These are phyloP conservation scores for Molanna angustata DNA, from an alignment of 2,888 invertebrate species.

Conservation along the genomic window DNA sequence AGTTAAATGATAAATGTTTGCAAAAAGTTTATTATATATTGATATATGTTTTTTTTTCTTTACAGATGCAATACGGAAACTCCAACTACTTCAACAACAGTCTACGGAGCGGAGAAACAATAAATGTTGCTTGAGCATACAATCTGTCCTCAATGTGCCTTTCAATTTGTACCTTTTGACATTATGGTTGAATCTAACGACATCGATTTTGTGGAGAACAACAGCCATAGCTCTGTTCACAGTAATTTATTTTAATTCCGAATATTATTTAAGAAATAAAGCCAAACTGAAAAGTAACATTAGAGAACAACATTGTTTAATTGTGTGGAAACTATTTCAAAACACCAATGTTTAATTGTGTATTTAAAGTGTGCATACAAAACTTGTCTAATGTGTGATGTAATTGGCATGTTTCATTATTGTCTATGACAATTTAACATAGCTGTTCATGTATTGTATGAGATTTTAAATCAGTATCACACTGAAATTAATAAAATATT, in stretches of 20 bases:
- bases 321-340: background rate
- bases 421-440: background rate
- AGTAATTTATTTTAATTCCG: conserved; percentile 6
- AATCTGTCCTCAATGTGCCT: conserved; percentile 5
- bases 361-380: background rate
- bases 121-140: conserved; percentile 27
- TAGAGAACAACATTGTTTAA: too few relatives aligned
- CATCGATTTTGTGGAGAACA: too few relatives aligned
- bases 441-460: background rate
- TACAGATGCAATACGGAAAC: conserved; percentile 25
- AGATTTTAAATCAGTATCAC: background rate
- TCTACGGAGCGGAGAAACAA: conserved; percentile 25
- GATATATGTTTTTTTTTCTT: conserved; percentile 8
- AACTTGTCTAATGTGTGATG: background rate
- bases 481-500: background rate
- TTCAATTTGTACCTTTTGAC: conserved; percentile 19
- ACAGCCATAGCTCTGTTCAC: too few relatives aligned
- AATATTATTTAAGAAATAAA: background rate
- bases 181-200: conserved; percentile 9
- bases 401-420: background rate
- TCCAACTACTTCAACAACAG: conserved; percentile 25
- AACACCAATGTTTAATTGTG: background rate
- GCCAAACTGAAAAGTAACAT: too few relatives aligned
- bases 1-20: background rate
- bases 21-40: background rate